Percentiles rank a stretch among this genome's conserved stretches.
Conservation (phyloP, 2,113 vertebrate species). For the Hippocampus zosterae region DNA sequence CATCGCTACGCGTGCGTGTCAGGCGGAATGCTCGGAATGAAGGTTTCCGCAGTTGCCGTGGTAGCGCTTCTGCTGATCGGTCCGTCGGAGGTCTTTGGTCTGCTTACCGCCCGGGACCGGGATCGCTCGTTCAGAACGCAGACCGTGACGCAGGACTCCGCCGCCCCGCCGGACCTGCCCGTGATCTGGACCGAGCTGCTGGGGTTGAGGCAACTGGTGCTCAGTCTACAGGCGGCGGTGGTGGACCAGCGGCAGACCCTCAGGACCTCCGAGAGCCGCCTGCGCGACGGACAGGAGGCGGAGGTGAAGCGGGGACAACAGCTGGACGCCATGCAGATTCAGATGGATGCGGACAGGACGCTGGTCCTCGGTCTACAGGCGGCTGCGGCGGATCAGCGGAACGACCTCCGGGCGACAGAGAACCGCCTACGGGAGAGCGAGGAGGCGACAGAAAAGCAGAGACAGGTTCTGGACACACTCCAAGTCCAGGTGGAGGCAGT, state of each 20-base stretch:
- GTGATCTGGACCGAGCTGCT: conserved; percentile 53
- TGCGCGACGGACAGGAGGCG: conserved; percentile 45
- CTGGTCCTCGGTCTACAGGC: conserved; percentile 48
- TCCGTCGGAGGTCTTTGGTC: not conserved
- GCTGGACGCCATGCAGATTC: conserved; percentile 19
- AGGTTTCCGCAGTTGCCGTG: not conserved
- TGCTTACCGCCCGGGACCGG: not conserved
- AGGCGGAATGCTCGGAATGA: conserved; percentile 24
- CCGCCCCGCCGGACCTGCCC: accelerated
- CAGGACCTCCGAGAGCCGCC: conserved; percentile 48
- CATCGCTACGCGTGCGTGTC: conserved; percentile 21
- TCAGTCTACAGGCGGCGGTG: conserved; percentile 36
- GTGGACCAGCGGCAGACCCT: conserved; percentile 43
- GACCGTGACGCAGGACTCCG: not conserved
- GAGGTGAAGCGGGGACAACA: conserved; percentile 3
- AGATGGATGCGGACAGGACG: conserved; percentile 14
- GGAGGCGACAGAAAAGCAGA: conserved; percentile 21
- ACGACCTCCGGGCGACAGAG: conserved; percentile 42
- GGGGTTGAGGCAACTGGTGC: conserved; percentile 51
- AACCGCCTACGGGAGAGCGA: conserved; percentile 47
- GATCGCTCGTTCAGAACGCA: not conserved
- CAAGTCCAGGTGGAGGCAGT: not conserved
- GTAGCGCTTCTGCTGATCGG: conserved; percentile 12
- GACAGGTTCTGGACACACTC: not conserved
- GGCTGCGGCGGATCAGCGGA: conserved; percentile 34